phyloP scores from a whole-genome alignment of 2,113 vertebrate species.

The Formicarius rufipectus region DNA sequence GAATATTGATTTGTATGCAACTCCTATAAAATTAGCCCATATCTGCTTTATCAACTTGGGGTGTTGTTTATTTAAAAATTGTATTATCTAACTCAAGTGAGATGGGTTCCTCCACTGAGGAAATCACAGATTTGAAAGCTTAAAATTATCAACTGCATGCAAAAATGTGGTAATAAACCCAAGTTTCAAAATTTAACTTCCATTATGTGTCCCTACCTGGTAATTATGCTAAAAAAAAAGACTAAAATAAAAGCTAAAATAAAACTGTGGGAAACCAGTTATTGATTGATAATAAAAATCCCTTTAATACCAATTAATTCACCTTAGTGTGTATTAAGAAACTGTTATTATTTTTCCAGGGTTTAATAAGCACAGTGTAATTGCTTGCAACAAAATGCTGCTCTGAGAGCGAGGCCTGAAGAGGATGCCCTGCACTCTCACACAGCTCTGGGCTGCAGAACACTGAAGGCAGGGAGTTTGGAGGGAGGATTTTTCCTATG shows the following conservation, averaged over 20 bases:
- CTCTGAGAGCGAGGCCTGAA: neutral
- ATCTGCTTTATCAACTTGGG: neutral
- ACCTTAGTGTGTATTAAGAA: neutral
- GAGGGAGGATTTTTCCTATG: neutral
- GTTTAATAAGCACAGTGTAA: slow-evolving; percentile 21
- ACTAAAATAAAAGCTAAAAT: neutral
- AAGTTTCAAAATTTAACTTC: neutral
- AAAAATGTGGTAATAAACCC: neutral
- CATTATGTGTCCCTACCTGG: neutral
- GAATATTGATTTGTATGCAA: neutral
- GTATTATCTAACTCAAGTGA: neutral
- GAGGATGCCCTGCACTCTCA: neutral
- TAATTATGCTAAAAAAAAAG: slow-evolving; percentile 17
- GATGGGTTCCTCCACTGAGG: neutral
- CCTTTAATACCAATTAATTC: slow-evolving; percentile 43
- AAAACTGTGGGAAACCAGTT: neutral
- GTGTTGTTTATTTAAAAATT: neutral
- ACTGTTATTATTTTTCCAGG: neutral
- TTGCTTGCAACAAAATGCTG: neutral
- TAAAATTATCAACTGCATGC: neutral
- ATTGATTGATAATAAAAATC: slow-evolving; percentile 20
- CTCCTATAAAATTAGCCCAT: neutral
- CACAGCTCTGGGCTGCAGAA: neutral
- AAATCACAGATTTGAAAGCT: neutral
- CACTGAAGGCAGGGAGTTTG: neutral